Evolutionary conservation across 2,797 vertebrate species (phyloP), one percentile per base, ranked within the genome.

Genomic region (Acrossocheilus wenchowensis): DNA sequence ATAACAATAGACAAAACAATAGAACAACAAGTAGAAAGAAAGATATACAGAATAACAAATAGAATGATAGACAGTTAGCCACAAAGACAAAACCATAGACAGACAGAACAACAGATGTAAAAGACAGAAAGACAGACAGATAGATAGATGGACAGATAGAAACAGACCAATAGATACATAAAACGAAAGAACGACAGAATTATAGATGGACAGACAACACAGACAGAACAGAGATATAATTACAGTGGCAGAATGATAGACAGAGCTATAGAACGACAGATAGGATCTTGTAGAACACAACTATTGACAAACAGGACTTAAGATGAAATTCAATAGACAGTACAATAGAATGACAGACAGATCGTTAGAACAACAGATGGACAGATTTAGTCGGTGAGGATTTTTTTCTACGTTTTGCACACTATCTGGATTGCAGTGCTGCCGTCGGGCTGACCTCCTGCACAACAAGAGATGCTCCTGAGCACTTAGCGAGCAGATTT

Each of bases 401-500:
- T 15, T 64, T 30, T 64, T 15, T 30, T 21, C 19, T 21, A 62
- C 60, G n/a, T n/a, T 60, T 60, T 11, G 11, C 60, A 64, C n/a
- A 64, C 60, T 39, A 39, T 57, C 52, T 78, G 34, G 45, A 75
- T 54, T 3, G 74, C 74, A 52, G 19, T 9, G 64, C 66, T 52
- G 30, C 30, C 3, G 6, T 69, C 8, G 1, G 10, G 64, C 30
- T 52, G 48, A 39, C 69, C 66, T 82, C 2, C 11, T 10, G 64
- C 19, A 69, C 12, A 69, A 36, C 26, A 23, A 39, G 50, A 78
- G 52, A 60, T 39, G 75, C 19, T 78, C 43, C 73, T 34, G 34
- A 78, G 75, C 81, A 64, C 86, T 87, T 54, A 43, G 82, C 45
- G 75, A 78, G 77, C 48, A 83, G 81, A 85, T 85, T 54, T 84